These are phyloP conservation scores for Theodoxus fluviatilis DNA, from an alignment of 2,888 invertebrate genomes.

Conservation along the genomic window DNA sequence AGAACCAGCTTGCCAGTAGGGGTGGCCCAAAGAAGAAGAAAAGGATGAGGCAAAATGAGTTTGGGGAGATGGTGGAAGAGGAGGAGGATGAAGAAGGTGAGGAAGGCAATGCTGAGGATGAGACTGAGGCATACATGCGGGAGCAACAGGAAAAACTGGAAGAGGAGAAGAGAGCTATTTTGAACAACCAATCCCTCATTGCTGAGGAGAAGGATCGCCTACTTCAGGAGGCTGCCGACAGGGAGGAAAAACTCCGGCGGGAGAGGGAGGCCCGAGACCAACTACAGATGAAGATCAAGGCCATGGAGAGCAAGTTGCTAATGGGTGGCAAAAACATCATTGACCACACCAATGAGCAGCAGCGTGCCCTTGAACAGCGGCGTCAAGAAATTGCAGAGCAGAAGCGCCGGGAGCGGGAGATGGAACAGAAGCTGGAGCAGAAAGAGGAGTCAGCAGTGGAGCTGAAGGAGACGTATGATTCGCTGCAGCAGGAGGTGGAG, in stretches of 20 bases:
- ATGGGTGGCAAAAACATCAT: conserved; percentile 93
- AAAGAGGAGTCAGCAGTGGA: conserved; percentile 92
- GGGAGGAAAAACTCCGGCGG: conserved; percentile 72
- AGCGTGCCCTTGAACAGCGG: conserved; percentile 84
- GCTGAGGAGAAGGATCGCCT: conserved; percentile 70
- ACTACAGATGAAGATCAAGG: conserved; percentile 79
- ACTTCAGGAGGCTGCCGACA: conserved; percentile 71
- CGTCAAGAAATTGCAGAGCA: conserved; percentile 88
- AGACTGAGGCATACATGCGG: conserved; percentile 65
- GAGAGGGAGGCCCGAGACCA: conserved; percentile 71
- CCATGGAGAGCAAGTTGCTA: conserved; percentile 91
- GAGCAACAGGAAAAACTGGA: conserved; percentile 66
- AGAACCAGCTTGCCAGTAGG: conserved; percentile 59
- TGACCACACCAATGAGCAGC: conserved; percentile 93
- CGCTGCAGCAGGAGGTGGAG: conserved; percentile 95
- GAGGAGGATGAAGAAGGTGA: conserved; percentile 66
- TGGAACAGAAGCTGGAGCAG: conserved; percentile 90
- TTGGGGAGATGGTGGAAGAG: conserved; percentile 54
- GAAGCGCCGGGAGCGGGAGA: conserved; percentile 79
- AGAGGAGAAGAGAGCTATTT: conserved; percentile 66
- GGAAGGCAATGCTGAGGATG: conserved; percentile 59
- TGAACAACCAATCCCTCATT: conserved; percentile 60
- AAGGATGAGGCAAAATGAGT: conserved; percentile 21
- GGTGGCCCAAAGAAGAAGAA: conserved; percentile 64
- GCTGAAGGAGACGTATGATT: conserved; percentile 88